Evolutionary conservation across 30 jellyfish, hydroid and myxozoan species (phyloP).

Genomic region (Phacellophora camtschatica): DNA sequence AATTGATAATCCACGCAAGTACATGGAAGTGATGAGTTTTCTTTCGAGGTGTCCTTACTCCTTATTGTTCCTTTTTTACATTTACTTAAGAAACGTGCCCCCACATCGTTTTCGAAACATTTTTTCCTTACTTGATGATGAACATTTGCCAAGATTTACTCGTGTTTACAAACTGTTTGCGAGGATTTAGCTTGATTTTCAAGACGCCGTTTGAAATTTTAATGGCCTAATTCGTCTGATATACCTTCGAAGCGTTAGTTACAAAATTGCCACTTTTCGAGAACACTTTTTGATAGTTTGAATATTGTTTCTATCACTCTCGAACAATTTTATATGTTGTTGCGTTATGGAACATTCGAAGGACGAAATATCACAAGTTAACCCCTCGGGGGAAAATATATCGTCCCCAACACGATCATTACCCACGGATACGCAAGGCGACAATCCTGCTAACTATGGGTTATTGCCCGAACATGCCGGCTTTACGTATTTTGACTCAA

Average conservation of each 20-base stretch:
- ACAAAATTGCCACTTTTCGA: not conserved
- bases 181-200: not conserved
- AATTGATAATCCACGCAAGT: not conserved
- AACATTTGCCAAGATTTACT: not conserved
- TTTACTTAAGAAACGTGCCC: too few relatives aligned
- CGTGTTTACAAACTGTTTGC: not conserved
- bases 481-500: not conserved
- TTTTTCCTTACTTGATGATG: not conserved
- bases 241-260: not conserved
- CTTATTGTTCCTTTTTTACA: not conserved
- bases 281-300: not conserved
- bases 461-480: conserved; percentile 5
- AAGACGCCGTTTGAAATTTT: not conserved
- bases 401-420: not conserved
- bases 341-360: conserved; percentile 2
- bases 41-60: not conserved
- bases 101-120: not conserved
- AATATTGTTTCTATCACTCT: not conserved
- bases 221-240: not conserved
- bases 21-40: not conserved
- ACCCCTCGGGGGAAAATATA: conserved; percentile 2
- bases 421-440: not conserved
- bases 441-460: conserved; percentile 1
- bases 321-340: not conserved
- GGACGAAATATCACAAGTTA: not conserved